Percentiles rank a stretch among this genome's conserved stretches.
These are phyloP conservation scores for Nothobranchius kuhntae DNA, from an alignment of 2,113 vertebrate species.

Conservation along the genomic window DNA sequence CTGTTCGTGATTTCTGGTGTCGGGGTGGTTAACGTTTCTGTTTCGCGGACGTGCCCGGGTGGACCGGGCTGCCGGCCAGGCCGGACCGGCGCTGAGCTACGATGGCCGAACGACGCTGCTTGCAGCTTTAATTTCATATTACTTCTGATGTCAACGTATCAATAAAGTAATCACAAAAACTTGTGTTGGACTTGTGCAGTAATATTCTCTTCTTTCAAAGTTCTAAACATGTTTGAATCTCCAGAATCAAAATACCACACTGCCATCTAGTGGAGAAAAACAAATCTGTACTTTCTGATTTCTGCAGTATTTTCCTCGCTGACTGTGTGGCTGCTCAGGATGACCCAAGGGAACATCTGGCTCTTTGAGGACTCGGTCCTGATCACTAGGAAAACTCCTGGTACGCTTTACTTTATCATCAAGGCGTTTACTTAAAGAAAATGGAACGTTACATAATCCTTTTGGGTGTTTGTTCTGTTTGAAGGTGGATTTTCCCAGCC, in stretches of 20 bases:
- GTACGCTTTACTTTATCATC: constrained; percentile 60
- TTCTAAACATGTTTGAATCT: not conserved
- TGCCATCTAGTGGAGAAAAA: constrained; percentile 47
- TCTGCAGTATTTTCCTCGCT: constrained; percentile 88
- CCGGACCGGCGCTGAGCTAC: no score
- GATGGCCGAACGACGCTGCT: no score
- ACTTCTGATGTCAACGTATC: no score
- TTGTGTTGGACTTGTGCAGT: not conserved
- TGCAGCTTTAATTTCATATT: no score
- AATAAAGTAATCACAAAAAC: no score
- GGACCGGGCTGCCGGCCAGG: no score
- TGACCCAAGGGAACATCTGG: constrained; percentile 91
- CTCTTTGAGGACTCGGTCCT: constrained; percentile 89
- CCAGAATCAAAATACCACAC: not conserved
- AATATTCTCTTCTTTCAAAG: not conserved
- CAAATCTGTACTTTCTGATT: not conserved
- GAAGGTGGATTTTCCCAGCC: constrained; percentile 82
- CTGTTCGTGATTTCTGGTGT: no score
- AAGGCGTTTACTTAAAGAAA: no score
- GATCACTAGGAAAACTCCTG: constrained; percentile 86
- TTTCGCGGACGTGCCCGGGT: no score
- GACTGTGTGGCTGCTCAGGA: constrained; percentile 82
- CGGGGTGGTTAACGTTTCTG: no score
- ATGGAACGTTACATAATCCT: no score
- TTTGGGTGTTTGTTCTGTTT: constrained; percentile 27